These are phyloP conservation scores for Hermaeophaga mercurialis DNA, from an alignment of 2,888 invertebrate species.

Conservation along the genomic window DNA sequence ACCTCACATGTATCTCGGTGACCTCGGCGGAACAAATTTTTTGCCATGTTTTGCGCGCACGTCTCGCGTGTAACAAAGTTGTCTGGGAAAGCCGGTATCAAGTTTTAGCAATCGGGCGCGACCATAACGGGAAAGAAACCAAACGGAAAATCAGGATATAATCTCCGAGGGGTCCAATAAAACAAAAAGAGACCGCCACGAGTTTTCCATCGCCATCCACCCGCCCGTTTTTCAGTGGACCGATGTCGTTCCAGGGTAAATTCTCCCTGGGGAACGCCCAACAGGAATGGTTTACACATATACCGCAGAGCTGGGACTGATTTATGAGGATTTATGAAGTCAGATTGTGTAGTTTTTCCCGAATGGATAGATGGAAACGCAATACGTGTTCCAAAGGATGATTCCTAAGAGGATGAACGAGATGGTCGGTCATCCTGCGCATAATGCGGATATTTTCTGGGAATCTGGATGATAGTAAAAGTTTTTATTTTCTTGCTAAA, in stretches of 20 bases:
- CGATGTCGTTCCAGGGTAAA: slow-evolving; percentile 26
- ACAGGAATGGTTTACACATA: slow-evolving; percentile 29
- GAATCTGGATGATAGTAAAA: neutral
- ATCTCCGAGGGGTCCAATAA: slow-evolving; percentile 48
- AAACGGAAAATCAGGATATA: slow-evolving; percentile 49
- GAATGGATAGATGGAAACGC: slow-evolving; percentile 24
- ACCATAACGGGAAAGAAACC: slow-evolving; percentile 41
- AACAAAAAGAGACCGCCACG: slow-evolving; percentile 37
- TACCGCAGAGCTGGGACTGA: slow-evolving; percentile 27
- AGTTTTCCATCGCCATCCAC: slow-evolving; percentile 11
- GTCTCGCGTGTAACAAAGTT: slow-evolving; percentile 13
- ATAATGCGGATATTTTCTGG: slow-evolving; percentile 2
- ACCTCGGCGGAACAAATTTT: neutral
- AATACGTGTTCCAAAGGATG: slow-evolving; percentile 14
- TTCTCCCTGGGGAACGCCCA: slow-evolving; percentile 26
- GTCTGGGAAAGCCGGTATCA: slow-evolving; percentile 19
- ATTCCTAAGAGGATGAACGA: neutral
- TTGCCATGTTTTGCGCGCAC: neutral
- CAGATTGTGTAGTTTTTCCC: slow-evolving; percentile 28
- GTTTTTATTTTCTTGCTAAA: too few species aligned
- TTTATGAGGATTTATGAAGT: slow-evolving; percentile 30
- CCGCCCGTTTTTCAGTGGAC: slow-evolving; percentile 16
- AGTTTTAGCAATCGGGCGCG: slow-evolving; percentile 14
- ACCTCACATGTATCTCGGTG: neutral
- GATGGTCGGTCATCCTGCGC: neutral